Conservation (phyloP, 2,113 vertebrate species). For the Dascyllus trimaculatus region DNA sequence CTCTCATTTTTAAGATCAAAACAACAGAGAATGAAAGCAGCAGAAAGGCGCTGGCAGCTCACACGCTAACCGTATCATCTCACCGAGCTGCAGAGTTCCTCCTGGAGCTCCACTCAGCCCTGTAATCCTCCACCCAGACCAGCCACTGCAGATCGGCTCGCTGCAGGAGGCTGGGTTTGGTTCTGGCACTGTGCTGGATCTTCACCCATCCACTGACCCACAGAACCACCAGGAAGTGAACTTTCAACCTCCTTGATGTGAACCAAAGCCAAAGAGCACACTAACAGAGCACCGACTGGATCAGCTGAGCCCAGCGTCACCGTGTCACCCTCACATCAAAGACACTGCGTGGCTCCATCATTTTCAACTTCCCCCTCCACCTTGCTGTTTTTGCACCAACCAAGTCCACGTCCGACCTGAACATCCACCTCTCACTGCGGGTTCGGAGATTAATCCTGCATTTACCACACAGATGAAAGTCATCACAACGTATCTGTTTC, state of each 20-base stretch:
- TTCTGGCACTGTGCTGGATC: not conserved
- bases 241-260: not conserved
- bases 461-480: not conserved
- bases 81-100: conserved; percentile 13
- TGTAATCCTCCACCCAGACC: conserved; percentile 19
- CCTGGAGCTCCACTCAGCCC: conserved; percentile 18
- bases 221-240: not conserved
- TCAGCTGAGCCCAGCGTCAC: too few relatives aligned
- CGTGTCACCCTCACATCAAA: too few relatives aligned
- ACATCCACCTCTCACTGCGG: not conserved
- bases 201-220: not conserved
- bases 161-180: not conserved
- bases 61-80: conserved; percentile 7
- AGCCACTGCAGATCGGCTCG: not conserved
- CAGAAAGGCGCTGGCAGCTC: not conserved
- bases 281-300: too few relatives aligned
- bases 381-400: not conserved
- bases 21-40: conserved; percentile 11
- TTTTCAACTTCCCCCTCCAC: too few relatives aligned
- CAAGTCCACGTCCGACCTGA: not conserved
- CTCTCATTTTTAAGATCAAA: not conserved
- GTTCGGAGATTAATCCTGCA: not conserved
- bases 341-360: too few relatives aligned
- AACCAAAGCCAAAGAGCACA: too few relatives aligned
- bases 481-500: not conserved